Conservation (phyloP, 2,888 invertebrate species). For the Tetragonula carbonaria region DNA sequence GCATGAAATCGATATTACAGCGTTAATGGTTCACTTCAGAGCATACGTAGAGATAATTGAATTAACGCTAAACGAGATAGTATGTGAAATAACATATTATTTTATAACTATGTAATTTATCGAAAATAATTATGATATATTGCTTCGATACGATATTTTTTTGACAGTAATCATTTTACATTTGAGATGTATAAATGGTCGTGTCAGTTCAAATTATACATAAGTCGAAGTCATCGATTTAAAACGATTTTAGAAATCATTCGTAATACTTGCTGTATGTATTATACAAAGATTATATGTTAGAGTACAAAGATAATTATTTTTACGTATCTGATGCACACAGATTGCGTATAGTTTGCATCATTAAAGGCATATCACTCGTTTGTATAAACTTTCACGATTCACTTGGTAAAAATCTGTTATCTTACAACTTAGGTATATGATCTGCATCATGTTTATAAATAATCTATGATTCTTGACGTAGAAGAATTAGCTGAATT, state of each 20-base stretch:
- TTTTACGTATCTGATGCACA: no score
- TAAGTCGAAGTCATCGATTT: not conserved
- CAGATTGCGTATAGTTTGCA: not conserved
- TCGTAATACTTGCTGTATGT: no score
- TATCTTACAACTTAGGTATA: accelerated
- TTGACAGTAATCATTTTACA: not conserved
- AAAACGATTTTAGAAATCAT: no score
- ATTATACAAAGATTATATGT: no score
- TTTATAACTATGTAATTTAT: not conserved
- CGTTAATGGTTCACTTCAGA: not conserved
- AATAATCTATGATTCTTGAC: not conserved
- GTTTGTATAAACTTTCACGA: not conserved
- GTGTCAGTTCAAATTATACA: not conserved
- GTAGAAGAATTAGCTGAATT: no score
- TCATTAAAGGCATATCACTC: not conserved
- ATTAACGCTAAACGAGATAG: not conserved
- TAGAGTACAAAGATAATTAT: no score
- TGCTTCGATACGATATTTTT: not conserved
- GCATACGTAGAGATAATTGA: not conserved
- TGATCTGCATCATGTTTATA: not conserved
- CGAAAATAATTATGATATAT: not conserved
- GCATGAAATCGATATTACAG: not conserved
- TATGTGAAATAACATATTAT: not conserved
- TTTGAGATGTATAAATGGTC: not conserved
- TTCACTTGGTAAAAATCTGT: not conserved